Evolutionary conservation across 2,888 invertebrate genomes (phyloP).

Genomic region (Drosophila pegasa): DNA sequence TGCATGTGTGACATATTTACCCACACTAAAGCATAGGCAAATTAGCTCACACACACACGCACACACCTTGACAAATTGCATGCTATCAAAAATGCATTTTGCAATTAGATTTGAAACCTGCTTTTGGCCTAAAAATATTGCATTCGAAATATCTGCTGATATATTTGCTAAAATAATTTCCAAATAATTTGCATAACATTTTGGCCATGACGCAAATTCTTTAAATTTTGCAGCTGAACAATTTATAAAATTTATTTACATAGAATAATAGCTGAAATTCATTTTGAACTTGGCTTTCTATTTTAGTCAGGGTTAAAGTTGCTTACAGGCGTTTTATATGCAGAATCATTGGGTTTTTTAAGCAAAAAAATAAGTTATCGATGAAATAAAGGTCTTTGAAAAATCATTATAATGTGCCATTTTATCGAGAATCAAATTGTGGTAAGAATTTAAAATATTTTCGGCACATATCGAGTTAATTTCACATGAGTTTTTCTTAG

Average conservation of each 20-base stretch:
- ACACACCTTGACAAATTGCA: slow-evolving; percentile 7
- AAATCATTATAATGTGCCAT: too few species aligned
- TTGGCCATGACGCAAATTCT: neutral
- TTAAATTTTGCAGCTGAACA: neutral
- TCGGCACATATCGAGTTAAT: too few species aligned
- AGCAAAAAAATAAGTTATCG: too few species aligned
- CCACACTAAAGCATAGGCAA: slow-evolving; percentile 48
- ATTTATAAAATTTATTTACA: neutral
- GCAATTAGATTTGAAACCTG: slow-evolving; percentile 46
- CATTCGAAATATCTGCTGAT: slow-evolving; percentile 1
- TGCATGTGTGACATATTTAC: slow-evolving; percentile 58
- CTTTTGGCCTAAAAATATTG: slow-evolving; percentile 3
- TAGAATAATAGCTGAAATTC: neutral
- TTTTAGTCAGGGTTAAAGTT: neutral
- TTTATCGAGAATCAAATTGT: too few species aligned
- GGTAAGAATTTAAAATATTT: too few species aligned
- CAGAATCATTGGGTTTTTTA: too few species aligned
- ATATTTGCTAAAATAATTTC: neutral
- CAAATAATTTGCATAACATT: slow-evolving; percentile 1
- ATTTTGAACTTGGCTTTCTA: neutral
- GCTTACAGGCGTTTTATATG: neutral
- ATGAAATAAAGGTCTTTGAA: too few species aligned
- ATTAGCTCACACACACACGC: slow-evolving; percentile 50
- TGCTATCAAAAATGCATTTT: slow-evolving; percentile 68
- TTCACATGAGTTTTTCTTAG: too few species aligned